Percentiles rank a stretch among this genome's conserved stretches.
Evolutionary conservation across 2,113 vertebrate genomes (phyloP).

Genomic region (Sceloporus tristichus): DNA sequence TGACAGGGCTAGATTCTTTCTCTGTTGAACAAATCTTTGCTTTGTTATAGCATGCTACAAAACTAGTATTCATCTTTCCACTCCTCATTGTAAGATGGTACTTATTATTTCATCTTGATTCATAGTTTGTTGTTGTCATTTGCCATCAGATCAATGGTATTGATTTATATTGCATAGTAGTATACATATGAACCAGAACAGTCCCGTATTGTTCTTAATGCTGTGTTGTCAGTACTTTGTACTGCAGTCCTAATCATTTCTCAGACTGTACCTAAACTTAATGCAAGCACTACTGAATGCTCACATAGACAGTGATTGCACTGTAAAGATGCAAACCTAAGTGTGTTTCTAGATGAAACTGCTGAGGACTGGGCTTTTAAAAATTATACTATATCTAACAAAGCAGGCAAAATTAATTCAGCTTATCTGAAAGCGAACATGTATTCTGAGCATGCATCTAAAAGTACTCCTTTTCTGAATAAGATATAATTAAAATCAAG

Average conservation of each 20-base stretch:
- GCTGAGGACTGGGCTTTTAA: too few species aligned
- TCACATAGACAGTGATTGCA: too few species aligned
- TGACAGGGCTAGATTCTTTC: constrained; percentile 41
- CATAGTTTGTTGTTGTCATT: constrained; percentile 32
- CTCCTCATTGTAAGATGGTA: constrained; percentile 13
- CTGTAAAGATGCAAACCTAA: too few species aligned
- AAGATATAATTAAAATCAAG: background rate
- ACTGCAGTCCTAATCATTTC: too few species aligned
- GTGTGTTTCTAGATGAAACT: too few species aligned
- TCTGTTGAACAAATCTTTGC: background rate
- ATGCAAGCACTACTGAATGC: too few species aligned
- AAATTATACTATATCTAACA: too few species aligned
- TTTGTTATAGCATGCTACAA: background rate
- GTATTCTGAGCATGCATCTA: background rate
- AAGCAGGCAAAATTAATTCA: too few species aligned
- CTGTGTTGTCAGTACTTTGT: too few species aligned
- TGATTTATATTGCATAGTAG: background rate
- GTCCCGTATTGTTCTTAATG: background rate
- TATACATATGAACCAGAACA: background rate
- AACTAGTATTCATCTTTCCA: constrained; percentile 10
- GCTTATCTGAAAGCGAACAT: too few species aligned
- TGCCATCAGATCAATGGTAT: background rate
- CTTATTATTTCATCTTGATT: constrained; percentile 34
- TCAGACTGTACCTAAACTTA: too few species aligned
- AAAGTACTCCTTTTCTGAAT: background rate